Evolutionary conservation across 2,113 vertebrate species (phyloP).

Genomic region (Alces alces): DNA sequence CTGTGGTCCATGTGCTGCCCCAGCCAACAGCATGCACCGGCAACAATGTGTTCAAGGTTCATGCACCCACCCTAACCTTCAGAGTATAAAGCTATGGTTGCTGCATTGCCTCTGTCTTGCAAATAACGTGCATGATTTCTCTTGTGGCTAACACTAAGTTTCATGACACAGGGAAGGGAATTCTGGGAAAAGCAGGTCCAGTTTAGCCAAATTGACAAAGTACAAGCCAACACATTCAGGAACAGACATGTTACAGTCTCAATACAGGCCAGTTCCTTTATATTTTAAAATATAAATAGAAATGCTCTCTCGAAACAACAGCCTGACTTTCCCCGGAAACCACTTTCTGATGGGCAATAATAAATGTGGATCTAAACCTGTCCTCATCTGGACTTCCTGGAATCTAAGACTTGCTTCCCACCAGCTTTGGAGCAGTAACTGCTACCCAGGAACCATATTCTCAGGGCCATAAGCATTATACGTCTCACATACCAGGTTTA

Average conservation of each 20-base stretch:
- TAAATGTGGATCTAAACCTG: neutral
- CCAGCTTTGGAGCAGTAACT: neutral
- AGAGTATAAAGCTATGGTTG: neutral
- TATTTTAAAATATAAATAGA: neutral
- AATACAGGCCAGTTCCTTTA: neutral
- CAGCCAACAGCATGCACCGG: accelerated
- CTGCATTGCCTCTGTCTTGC: neutral
- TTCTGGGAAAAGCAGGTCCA: neutral
- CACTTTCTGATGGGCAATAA: neutral
- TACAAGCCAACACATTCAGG: neutral
- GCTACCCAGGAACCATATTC: too few relatives aligned
- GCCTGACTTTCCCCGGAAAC: neutral
- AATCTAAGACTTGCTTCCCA: neutral
- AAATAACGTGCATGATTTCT: neutral
- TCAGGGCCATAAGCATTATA: accelerated
- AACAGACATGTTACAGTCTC: neutral
- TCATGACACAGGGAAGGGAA: neutral
- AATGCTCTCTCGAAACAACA: neutral
- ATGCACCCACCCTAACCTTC: neutral
- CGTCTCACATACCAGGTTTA: neutral
- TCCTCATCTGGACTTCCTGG: neutral
- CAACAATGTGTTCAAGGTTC: neutral
- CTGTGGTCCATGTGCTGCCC: neutral
- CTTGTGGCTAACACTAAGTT: neutral
- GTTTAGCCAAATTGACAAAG: neutral